These are phyloP conservation scores for Cheilosia vernalis DNA, from an alignment of 2,888 invertebrate genomes.

Conservation along the genomic window DNA sequence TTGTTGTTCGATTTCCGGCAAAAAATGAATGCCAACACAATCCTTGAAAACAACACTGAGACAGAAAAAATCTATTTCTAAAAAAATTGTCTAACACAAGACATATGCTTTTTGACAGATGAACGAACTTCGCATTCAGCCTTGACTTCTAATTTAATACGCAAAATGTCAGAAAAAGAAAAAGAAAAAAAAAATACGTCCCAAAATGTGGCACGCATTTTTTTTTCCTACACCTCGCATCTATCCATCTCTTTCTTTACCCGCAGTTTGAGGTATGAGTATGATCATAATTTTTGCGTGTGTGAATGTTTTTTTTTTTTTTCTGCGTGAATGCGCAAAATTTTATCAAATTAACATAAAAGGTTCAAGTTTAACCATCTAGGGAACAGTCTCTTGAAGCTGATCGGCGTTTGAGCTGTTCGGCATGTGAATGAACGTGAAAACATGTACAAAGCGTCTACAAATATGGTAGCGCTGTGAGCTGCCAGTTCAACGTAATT, in stretches of 20 bases:
- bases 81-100: constrained; percentile 11
- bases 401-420: constrained; percentile 28
- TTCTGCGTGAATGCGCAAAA: constrained; percentile 43
- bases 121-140: constrained; percentile 66
- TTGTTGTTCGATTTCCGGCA: constrained; percentile 49
- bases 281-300: constrained; percentile 45
- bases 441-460: constrained; percentile 13
- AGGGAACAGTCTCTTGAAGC: constrained; percentile 43
- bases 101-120: constrained; percentile 56
- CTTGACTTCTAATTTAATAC: constrained; percentile 59
- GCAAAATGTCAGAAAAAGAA: not conserved
- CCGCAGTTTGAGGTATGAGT: not conserved
- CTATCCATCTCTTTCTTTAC: not conserved
- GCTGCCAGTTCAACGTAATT: constrained; percentile 64
- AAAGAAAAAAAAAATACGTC: constrained; percentile 7
- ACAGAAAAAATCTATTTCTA: constrained; percentile 33
- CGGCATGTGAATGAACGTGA: constrained; percentile 31
- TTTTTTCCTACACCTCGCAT: not conserved
- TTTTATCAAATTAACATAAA: constrained; percentile 60
- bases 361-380: constrained; percentile 68
- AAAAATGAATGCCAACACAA: constrained; percentile 14
- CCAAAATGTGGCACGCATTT: constrained; percentile 44
- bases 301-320: constrained; percentile 7
- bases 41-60: constrained; percentile 34
- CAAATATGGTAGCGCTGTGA: constrained; percentile 35